Conservation (phyloP, 2,888 invertebrate species). For the Hirudinaria manillensis region DNA sequence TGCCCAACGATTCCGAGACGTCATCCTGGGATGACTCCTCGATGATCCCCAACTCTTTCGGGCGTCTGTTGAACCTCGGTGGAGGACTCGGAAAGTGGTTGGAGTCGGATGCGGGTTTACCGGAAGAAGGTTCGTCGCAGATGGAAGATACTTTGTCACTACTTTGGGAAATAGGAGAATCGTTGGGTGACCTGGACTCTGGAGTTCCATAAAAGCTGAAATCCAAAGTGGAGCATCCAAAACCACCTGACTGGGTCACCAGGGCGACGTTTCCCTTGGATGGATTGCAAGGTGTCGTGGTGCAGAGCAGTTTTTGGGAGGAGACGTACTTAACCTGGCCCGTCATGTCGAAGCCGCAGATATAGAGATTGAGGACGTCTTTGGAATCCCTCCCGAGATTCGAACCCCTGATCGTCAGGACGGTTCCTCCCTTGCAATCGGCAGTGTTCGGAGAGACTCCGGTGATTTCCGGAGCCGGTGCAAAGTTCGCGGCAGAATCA, state of each 20-base stretch:
- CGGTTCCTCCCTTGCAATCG: slow-evolving; percentile 45
- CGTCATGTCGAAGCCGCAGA: slow-evolving; percentile 48
- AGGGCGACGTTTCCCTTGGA: slow-evolving; percentile 47
- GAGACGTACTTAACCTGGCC: slow-evolving; percentile 48
- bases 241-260: slow-evolving; percentile 50
- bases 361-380: slow-evolving; percentile 47
- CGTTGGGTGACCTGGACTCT: too few relatives aligned
- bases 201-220: slow-evolving; percentile 19
- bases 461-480: slow-evolving; percentile 43
- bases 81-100: not conserved
- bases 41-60: not conserved
- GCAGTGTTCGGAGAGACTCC: slow-evolving; percentile 46
- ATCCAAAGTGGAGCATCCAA: slow-evolving; percentile 38
- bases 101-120: not conserved
- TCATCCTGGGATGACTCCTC: not conserved
- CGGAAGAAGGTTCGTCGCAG: not conserved
- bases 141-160: too few relatives aligned
- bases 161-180: too few relatives aligned
- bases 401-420: slow-evolving; percentile 46
- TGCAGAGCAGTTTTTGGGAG: slow-evolving; percentile 44
- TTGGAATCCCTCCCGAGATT: slow-evolving; percentile 47
- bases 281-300: slow-evolving; percentile 45
- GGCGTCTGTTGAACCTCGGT: not conserved
- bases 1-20: not conserved
- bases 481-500: not conserved